phyloP scores from a whole-genome alignment of 2,888 invertebrate genomes.

The Caenorhabditis sulstoni region DNA sequence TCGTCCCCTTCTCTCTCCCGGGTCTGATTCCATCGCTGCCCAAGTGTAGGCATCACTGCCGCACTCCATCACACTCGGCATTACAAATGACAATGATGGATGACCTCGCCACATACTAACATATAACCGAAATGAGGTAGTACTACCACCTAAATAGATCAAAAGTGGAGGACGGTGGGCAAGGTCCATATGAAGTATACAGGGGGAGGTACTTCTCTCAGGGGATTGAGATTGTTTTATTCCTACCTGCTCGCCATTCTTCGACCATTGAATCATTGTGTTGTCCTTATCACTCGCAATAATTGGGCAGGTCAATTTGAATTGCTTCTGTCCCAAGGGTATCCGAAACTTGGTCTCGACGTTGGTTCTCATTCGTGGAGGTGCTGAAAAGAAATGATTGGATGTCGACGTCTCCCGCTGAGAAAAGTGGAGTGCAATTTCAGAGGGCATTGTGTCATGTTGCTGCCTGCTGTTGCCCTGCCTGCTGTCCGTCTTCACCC shows the following conservation, averaged over 20 bases:
- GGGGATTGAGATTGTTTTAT: too few species aligned
- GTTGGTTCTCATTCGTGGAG: slow-evolving; percentile 69
- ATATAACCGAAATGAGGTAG: slow-evolving; percentile 58
- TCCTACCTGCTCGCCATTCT: slow-evolving; percentile 75
- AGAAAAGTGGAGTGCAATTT: slow-evolving; percentile 37
- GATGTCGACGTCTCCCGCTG: slow-evolving; percentile 15
- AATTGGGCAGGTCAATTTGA: slow-evolving; percentile 77
- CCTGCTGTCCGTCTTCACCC: slow-evolving; percentile 18
- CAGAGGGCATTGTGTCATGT: slow-evolving; percentile 32
- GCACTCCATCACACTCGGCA: slow-evolving; percentile 62
- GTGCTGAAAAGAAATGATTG: slow-evolving; percentile 66
- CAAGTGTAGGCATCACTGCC: slow-evolving; percentile 54
- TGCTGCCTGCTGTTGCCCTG: slow-evolving; percentile 11
- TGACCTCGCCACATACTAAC: slow-evolving; percentile 63
- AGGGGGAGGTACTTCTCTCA: too few species aligned
- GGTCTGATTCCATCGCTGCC: slow-evolving; percentile 56
- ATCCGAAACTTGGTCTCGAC: slow-evolving; percentile 74
- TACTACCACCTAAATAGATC: slow-evolving; percentile 44
- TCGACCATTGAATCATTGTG: slow-evolving; percentile 77
- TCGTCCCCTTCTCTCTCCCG: slow-evolving; percentile 1
- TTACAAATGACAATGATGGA: slow-evolving; percentile 65
- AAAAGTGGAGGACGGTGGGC: slow-evolving; percentile 20
- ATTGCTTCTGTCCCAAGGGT: slow-evolving; percentile 74
- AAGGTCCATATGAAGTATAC: too few species aligned
- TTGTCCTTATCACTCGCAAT: slow-evolving; percentile 68